These are phyloP conservation scores for Ophthalmolycus amberensis DNA, from an alignment of 2,113 vertebrate genomes.

Conservation along the genomic window DNA sequence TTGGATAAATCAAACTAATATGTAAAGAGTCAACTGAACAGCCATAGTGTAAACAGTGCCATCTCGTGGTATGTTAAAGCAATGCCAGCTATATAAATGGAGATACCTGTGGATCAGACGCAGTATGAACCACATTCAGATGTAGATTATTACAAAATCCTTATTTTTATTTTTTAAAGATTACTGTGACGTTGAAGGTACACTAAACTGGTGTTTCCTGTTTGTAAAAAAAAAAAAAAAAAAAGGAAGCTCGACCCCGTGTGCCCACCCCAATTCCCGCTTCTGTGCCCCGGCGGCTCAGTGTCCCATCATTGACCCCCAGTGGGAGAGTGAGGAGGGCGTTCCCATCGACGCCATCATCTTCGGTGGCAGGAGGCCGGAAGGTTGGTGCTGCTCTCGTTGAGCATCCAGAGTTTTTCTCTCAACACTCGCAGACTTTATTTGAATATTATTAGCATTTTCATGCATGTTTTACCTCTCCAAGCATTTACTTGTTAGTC, in stretches of 20 bases:
- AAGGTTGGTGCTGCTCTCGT: constrained; percentile 79
- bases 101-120: neutral
- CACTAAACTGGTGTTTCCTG: neutral
- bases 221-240: constrained; percentile 43
- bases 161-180: neutral
- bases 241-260: constrained; percentile 76
- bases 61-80: constrained; percentile 12
- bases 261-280: constrained; percentile 96
- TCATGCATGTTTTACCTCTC: neutral
- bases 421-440: neutral
- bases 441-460: neutral
- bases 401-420: neutral
- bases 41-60: constrained; percentile 11
- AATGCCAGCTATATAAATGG: neutral
- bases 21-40: neutral
- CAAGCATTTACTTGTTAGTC: neutral
- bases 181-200: neutral
- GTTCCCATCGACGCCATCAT: constrained; percentile 96
- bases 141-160: neutral
- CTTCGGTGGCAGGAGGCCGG: constrained; percentile 94
- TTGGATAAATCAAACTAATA: neutral
- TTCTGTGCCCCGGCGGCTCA: constrained; percentile 95
- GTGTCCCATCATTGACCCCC: constrained; percentile 95
- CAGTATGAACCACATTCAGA: neutral
- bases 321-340: constrained; percentile 92